Percentiles rank a stretch among this genome's conserved stretches.
Evolutionary conservation across 2,888 invertebrate genomes (phyloP).

Genomic region (Julus scanicus): DNA sequence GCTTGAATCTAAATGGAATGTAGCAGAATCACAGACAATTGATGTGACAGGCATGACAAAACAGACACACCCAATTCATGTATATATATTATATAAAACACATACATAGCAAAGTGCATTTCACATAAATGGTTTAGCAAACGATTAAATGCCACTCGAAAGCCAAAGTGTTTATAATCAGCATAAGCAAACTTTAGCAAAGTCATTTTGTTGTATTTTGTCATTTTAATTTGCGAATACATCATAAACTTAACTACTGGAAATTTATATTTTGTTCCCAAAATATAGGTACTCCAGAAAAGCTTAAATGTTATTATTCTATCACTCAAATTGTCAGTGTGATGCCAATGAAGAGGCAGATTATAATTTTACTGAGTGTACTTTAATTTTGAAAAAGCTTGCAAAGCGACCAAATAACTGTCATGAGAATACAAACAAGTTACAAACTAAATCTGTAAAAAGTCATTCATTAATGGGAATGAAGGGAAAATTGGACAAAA

Average conservation of each 20-base stretch:
- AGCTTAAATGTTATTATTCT: neutral
- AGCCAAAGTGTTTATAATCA: neutral
- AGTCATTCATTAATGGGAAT: neutral
- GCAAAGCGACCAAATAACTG: too few relatives aligned
- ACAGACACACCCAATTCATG: slow-evolving; percentile 38
- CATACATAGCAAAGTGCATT: slow-evolving; percentile 2
- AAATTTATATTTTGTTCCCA: neutral
- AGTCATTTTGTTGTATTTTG: neutral
- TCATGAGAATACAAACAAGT: neutral
- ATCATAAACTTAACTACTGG: neutral
- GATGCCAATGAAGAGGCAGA: too few relatives aligned
- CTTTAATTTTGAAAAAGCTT: too few relatives aligned
- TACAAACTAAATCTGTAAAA: neutral
- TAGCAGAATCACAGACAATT: slow-evolving; percentile 17
- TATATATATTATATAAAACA: slow-evolving; percentile 38
- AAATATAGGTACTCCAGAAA: too few relatives aligned
- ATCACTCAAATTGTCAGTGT: too few relatives aligned
- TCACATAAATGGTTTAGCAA: slow-evolving; percentile 21
- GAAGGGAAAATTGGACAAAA: neutral
- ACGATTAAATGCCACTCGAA: neutral
- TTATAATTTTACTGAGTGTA: too few relatives aligned
- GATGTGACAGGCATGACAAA: slow-evolving; percentile 39
- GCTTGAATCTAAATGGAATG: slow-evolving; percentile 19
- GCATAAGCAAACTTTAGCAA: neutral
- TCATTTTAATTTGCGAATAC: neutral